phyloP scores from a whole-genome alignment of 2,888 invertebrate species.

The Drosophila macrothrix region DNA sequence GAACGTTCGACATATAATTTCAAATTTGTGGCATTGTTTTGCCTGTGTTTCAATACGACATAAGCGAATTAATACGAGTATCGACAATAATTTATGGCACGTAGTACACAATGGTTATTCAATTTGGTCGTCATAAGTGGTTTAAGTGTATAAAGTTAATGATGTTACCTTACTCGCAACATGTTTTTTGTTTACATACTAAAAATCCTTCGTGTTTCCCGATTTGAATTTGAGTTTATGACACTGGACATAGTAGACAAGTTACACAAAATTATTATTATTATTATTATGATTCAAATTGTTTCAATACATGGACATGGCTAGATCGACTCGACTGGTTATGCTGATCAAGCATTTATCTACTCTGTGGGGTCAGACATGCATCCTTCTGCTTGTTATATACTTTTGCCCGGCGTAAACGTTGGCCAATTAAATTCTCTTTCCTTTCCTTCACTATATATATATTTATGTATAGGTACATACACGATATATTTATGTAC shows the following conservation, averaged over 20 bases:
- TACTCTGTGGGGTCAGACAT: neutral
- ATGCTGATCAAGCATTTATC: neutral
- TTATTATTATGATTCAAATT: neutral
- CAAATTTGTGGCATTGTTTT: conserved; percentile 31
- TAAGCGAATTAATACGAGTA: neutral
- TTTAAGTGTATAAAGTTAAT: neutral
- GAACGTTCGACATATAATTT: conserved; percentile 39
- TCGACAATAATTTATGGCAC: neutral
- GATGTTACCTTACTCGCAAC: neutral
- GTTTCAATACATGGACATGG: neutral
- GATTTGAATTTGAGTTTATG: neutral
- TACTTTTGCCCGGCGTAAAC: neutral
- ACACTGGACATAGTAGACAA: neutral
- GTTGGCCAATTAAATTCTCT: conserved; percentile 19
- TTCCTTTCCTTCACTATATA: neutral
- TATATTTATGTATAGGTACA: neutral
- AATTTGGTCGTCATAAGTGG: neutral
- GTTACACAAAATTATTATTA: neutral
- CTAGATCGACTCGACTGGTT: neutral
- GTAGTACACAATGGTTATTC: neutral
- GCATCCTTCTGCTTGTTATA: no score
- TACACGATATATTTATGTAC: neutral
- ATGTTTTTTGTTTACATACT: neutral
- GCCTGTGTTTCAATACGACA: conserved; percentile 8
- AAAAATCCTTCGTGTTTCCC: neutral